A percentile compares a stretch with the other conserved stretches of the same genome.
These are phyloP conservation scores for Aphaenogaster ashmeadi DNA, from an alignment of 1,140 invertebrate species.

Conservation along the genomic window DNA sequence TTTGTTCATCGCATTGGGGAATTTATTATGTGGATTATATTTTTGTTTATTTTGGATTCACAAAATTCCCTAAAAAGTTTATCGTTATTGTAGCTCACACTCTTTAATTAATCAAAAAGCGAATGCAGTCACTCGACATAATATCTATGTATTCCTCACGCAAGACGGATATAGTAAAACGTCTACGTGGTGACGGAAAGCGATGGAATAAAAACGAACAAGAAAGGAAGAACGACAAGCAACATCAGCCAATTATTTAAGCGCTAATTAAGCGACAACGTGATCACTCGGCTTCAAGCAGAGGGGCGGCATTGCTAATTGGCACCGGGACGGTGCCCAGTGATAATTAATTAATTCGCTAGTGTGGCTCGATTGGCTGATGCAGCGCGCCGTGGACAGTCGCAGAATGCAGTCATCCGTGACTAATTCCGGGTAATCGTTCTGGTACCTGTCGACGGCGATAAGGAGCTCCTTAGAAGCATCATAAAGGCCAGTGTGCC, in stretches of 20 bases:
- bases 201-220: background rate
- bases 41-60: background rate
- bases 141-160: slow-evolving; percentile 7
- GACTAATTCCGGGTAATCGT: slow-evolving; percentile 60
- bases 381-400: slow-evolving; percentile 45
- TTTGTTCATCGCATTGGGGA: background rate
- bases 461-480: background rate
- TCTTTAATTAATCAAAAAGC: slow-evolving; percentile 43
- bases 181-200: background rate
- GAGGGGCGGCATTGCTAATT: slow-evolving; percentile 69
- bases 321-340: slow-evolving; percentile 64
- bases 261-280: slow-evolving; percentile 79
- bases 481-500: slow-evolving; percentile 28
- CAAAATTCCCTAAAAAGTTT: background rate
- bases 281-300: slow-evolving; percentile 12
- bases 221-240: slow-evolving; percentile 47
- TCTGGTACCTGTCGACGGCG: background rate
- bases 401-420: slow-evolving; percentile 59
- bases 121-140: background rate
- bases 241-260: slow-evolving; percentile 74
- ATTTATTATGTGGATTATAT: background rate
- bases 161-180: background rate
- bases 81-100: too few species aligned
- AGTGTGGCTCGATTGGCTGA: slow-evolving; percentile 29
- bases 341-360: slow-evolving; percentile 77